Conservation (phyloP, 2,113 vertebrate species). For the Danio rerio region GRCz12tu NC_133177.1:62866501-62867000, state of each 20-base stretch:
- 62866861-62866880: slow-evolving; percentile 50
- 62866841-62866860: slow-evolving; percentile 52
- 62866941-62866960: slow-evolving; percentile 41
- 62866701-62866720: neutral
- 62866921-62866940: slow-evolving; percentile 29
- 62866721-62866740: neutral
- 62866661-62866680: too few relatives aligned
- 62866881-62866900: slow-evolving; percentile 49
- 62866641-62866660: too few relatives aligned
- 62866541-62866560: too few relatives aligned
- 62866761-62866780: neutral
- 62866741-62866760: neutral
- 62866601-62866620: too few relatives aligned
- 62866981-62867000: neutral
- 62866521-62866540: too few relatives aligned
- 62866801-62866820: slow-evolving; percentile 1
- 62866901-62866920: slow-evolving; percentile 46
- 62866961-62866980: slow-evolving; percentile 28
- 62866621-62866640: neutral
- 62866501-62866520: too few relatives aligned
- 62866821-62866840: slow-evolving; percentile 51
- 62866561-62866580: too few relatives aligned
- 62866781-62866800: neutral
- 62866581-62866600: too few relatives aligned
- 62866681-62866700: too few relatives aligned